These are phyloP conservation scores for Drosophila novamexicana DNA, from an alignment of 1,140 invertebrate species.

Conservation along the genomic window DNA sequence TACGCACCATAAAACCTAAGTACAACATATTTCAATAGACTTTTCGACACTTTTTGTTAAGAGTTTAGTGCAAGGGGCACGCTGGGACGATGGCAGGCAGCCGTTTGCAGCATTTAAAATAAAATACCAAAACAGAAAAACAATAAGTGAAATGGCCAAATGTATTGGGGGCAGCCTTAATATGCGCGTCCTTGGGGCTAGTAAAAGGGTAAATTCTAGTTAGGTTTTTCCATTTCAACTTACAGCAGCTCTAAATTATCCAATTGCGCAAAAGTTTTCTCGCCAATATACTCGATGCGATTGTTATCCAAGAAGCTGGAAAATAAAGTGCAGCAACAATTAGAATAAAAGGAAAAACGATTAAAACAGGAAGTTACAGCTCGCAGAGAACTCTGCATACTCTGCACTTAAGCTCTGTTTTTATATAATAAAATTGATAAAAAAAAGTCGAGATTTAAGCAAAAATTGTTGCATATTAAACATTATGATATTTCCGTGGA, in stretches of 20 bases:
- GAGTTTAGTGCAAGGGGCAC: not conserved
- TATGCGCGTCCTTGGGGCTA: constrained; percentile 2
- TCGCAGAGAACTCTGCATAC: not conserved
- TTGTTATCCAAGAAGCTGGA: constrained; percentile 85
- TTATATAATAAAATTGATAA: too few relatives aligned
- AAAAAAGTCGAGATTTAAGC: too few relatives aligned
- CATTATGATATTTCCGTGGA: too few relatives aligned
- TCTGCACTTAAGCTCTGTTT: too few relatives aligned
- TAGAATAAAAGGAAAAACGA: constrained; percentile 12
- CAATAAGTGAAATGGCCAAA: constrained; percentile 36
- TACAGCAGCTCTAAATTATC: constrained; percentile 85
- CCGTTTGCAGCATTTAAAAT: constrained; percentile 18
- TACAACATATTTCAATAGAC: constrained; percentile 83
- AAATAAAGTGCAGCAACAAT: constrained; percentile 45
- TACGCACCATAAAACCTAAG: constrained; percentile 81
- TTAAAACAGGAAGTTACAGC: not conserved
- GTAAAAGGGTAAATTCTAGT: not conserved
- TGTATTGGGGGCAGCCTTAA: constrained; percentile 12
- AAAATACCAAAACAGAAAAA: constrained; percentile 27
- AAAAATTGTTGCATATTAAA: too few relatives aligned
- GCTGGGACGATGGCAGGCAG: too few relatives aligned
- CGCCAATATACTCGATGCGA: constrained; percentile 83
- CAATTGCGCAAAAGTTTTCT: constrained; percentile 84
- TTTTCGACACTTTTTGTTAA: constrained; percentile 70
- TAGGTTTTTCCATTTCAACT: constrained; percentile 60